A percentile compares a stretch with the other conserved stretches of the same genome.
These are phyloP conservation scores for Mongoloraphidia duomilia DNA, from an alignment of 2,888 invertebrate genomes.

Conservation along the genomic window DNA sequence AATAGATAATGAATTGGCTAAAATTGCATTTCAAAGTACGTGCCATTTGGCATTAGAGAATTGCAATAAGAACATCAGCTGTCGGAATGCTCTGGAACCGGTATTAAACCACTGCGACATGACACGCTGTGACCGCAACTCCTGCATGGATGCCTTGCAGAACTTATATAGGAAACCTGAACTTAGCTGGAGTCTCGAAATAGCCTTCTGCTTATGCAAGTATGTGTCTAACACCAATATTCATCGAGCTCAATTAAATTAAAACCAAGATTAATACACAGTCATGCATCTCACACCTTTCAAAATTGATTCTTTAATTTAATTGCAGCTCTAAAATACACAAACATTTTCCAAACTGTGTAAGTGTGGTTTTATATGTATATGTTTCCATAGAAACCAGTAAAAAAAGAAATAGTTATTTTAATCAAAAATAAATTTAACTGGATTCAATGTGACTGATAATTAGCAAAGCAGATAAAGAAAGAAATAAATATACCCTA, in stretches of 20 bases:
- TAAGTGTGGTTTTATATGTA: neutral
- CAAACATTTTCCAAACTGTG: neutral
- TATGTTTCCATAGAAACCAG: too few relatives aligned
- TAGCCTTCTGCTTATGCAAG: conserved; percentile 90
- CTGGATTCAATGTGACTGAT: too few relatives aligned
- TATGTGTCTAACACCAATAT: conserved; percentile 34
- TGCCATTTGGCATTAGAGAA: conserved; percentile 74
- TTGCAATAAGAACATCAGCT: conserved; percentile 69
- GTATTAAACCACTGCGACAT: conserved; percentile 71
- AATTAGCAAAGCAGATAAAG: too few relatives aligned
- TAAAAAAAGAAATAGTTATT: neutral
- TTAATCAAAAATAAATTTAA: too few relatives aligned
- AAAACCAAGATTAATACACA: neutral
- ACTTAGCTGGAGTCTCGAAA: conserved; percentile 72
- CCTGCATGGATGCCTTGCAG: conserved; percentile 77
- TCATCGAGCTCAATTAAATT: neutral
- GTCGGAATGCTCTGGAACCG: conserved; percentile 65
- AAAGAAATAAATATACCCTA: too few relatives aligned
- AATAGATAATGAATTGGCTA: conserved; percentile 20
- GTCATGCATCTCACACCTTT: neutral
- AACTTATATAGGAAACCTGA: conserved; percentile 71
- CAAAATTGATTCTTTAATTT: neutral
- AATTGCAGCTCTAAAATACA: neutral
- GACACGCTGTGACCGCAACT: conserved; percentile 64
- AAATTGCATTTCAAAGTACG: conserved; percentile 61